phyloP scores from a whole-genome alignment of 92 coral and sea anemone species.

The Actinernus sp. region DNA sequence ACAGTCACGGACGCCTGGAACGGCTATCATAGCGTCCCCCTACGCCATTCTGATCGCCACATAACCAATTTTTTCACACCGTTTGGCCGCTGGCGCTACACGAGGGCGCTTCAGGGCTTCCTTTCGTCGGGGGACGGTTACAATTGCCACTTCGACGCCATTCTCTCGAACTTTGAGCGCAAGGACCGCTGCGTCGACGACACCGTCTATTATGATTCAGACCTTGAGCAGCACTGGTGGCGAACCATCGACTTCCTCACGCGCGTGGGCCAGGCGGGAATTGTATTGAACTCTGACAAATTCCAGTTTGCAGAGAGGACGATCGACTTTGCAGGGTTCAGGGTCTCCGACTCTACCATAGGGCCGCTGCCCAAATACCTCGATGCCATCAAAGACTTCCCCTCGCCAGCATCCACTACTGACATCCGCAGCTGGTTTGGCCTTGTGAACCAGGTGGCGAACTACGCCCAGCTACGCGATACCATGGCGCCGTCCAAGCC shows the following conservation, averaged over 20 bases:
- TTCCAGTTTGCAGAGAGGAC: too few species aligned
- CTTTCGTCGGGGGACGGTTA: conserved; percentile 71
- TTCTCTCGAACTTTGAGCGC: conserved; percentile 63
- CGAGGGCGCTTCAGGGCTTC: conserved; percentile 80
- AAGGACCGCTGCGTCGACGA: conserved; percentile 80
- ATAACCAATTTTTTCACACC: conserved; percentile 58
- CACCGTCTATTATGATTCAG: conserved; percentile 67
- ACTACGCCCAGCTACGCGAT: too few species aligned
- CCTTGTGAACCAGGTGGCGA: too few species aligned
- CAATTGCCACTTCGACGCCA: conserved; percentile 76
- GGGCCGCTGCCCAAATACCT: too few species aligned
- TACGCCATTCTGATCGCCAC: conserved; percentile 61
- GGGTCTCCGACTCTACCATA: too few species aligned
- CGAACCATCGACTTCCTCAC: conserved; percentile 78
- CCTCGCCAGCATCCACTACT: too few species aligned
- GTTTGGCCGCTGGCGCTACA: conserved; percentile 81
- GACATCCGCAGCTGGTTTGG: too few species aligned
- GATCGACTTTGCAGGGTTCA: too few species aligned
- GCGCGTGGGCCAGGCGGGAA: too few species aligned
- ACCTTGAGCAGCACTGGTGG: conserved; percentile 87
- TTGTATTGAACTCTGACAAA: too few species aligned
- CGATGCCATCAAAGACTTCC: too few species aligned
- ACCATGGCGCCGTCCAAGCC: too few species aligned
- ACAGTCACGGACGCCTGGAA: conserved; percentile 84
- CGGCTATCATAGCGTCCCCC: conserved; percentile 71